Percentiles rank a stretch among this genome's conserved stretches.
Conservation (phyloP, 1,140 invertebrate genomes). For the Platorchestia sp. region DNA sequence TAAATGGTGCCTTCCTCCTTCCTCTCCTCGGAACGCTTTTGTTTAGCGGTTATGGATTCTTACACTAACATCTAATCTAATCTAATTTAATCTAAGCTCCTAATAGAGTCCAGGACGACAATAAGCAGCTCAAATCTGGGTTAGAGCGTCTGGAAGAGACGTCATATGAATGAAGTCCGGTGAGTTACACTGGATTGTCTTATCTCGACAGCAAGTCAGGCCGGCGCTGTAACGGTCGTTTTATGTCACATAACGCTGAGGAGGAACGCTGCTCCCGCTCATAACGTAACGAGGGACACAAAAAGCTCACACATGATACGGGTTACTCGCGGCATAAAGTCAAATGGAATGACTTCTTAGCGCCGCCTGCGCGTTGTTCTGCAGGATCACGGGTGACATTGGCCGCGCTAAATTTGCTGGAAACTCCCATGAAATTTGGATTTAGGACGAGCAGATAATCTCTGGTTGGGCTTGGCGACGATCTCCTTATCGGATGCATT, state of each 20-base stretch:
- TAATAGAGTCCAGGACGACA: background rate
- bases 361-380: background rate
- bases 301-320: background rate
- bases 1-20: no score
- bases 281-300: background rate
- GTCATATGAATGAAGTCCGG: background rate
- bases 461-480: background rate
- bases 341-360: background rate
- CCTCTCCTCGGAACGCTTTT: no score
- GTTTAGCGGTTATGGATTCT: no score
- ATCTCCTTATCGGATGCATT: background rate
- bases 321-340: background rate
- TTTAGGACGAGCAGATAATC: background rate
- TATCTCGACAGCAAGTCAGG: background rate
- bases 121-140: background rate
- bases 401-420: no score
- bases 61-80: no score
- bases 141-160: background rate
- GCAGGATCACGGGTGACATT: background rate
- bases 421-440: background rate
- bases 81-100: no score
- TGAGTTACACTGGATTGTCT: background rate
- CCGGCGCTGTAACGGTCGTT: background rate
- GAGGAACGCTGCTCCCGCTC: background rate
- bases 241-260: background rate